Percentiles rank a stretch among this genome's conserved stretches.
Conservation (phyloP, 2,113 vertebrate species). For the Callithrix jacchus region DNA sequence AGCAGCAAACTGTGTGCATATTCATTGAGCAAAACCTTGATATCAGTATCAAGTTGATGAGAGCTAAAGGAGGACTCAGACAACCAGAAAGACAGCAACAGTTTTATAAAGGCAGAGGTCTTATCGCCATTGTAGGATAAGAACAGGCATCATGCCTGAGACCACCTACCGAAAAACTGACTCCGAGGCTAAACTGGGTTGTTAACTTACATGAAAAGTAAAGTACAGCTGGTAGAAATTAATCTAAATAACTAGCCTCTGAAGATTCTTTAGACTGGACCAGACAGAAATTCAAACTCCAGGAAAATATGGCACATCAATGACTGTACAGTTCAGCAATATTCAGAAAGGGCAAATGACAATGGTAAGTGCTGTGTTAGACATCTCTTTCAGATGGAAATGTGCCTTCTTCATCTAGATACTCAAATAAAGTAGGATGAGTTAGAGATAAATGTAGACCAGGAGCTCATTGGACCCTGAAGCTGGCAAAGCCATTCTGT, state of each 20-base stretch:
- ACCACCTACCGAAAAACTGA: neutral
- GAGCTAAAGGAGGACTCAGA: neutral
- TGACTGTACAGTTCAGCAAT: neutral
- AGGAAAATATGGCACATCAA: neutral
- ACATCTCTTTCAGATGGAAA: neutral
- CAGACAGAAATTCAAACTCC: neutral
- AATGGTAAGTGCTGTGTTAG: neutral
- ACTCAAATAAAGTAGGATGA: neutral
- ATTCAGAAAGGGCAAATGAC: neutral
- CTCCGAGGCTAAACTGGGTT: neutral
- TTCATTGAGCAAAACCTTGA: neutral
- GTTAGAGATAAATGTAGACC: neutral
- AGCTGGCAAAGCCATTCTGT: neutral
- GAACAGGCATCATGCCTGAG: neutral
- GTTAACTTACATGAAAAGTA: neutral
- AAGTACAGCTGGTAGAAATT: neutral
- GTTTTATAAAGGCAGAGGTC: neutral
- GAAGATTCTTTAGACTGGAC: neutral
- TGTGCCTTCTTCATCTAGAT: neutral
- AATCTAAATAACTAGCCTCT: neutral
- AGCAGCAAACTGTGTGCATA: neutral
- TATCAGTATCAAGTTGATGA: neutral
- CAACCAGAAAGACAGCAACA: neutral
- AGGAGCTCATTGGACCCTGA: neutral
- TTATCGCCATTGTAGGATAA: neutral